Evolutionary conservation across 2,888 invertebrate genomes (phyloP), one percentile per base, ranked within the genome.

Genomic region (Hirtodrosophila histrioides): DNA sequence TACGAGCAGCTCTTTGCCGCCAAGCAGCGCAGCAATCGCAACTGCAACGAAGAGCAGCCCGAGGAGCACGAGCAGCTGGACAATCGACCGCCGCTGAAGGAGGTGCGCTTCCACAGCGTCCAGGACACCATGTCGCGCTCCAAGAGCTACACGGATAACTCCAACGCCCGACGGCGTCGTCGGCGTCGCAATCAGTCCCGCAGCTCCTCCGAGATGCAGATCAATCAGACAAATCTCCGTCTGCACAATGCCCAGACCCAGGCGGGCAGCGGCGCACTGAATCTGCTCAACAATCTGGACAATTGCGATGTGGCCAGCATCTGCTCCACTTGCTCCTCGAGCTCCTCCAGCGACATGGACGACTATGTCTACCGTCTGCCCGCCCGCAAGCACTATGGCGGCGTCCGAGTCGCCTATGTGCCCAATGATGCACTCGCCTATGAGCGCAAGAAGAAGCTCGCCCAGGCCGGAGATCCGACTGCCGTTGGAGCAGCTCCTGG

Each of bases 291-390:
- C 31, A 88, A 88, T 72, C 76, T 89, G 60, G 88, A 86, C 45
- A 88, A 87, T 48, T 95, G 95, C 11, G 95, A 95, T 86, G 94
- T 94, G 4, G 94, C 94, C 83, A 96, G 96, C 90, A 95, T 96
- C 88, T 97, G 97, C 90, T 97, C 97, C 11, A 97, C 98, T 10
- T 98, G 98, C 75, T 97, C 96, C 0, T 97, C 96, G 0, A 97
- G 96, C 1, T 94, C 94, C 3, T 95, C 95, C 78, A 96, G 96
- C 24, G 96, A 96, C 3, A 96, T 97, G 74, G 97, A 97, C 67
- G 96, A 96, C 70, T 95, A 96, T 79, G 96, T 97, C 49, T 97
- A 97, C 91, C 95, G 96, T 51, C 92, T 97, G 80, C 97, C 97
- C 1, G 95, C 96, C 5, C 93, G 96, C 72, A 93, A 96, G 64